Evolutionary conservation across 2,797 vertebrate genomes (phyloP).

Genomic region (Galagoides demidoff): DNA sequence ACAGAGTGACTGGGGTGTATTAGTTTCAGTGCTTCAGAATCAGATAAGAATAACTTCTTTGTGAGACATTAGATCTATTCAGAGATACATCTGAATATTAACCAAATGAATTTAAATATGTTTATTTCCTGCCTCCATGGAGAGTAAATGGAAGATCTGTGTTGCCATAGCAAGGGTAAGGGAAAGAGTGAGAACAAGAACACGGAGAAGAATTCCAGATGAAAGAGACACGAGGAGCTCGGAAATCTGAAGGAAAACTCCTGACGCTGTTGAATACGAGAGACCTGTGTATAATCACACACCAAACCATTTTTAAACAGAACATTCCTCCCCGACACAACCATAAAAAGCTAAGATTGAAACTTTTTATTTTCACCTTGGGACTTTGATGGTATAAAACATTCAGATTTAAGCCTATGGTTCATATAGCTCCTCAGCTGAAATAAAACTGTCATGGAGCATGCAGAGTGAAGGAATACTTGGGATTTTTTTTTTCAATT

Average conservation of each 20-base stretch:
- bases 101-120: conserved; percentile 14
- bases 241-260: background rate
- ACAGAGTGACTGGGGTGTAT: background rate
- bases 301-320: background rate
- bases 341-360: background rate
- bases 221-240: background rate
- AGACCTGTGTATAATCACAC: background rate
- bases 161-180: background rate
- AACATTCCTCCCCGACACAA: background rate
- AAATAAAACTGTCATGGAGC: conserved; percentile 36
- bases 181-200: background rate
- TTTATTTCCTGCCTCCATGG: conserved; percentile 1
- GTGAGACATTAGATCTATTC: conserved; percentile 15
- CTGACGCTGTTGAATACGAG: background rate
- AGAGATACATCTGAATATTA: conserved; percentile 21
- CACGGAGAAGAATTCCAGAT: background rate
- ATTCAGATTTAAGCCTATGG: conserved; percentile 10
- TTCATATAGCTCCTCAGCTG: background rate
- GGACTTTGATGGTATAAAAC: background rate
- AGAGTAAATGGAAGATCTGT: background rate
- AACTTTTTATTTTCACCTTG: background rate
- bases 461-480: background rate
- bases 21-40: background rate
- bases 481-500: conserved; percentile 34
- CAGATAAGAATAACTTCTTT: background rate